These are phyloP conservation scores for Mesoclemmys tuberculata DNA, from an alignment of 2,113 vertebrate genomes.

Conservation along the genomic window DNA sequence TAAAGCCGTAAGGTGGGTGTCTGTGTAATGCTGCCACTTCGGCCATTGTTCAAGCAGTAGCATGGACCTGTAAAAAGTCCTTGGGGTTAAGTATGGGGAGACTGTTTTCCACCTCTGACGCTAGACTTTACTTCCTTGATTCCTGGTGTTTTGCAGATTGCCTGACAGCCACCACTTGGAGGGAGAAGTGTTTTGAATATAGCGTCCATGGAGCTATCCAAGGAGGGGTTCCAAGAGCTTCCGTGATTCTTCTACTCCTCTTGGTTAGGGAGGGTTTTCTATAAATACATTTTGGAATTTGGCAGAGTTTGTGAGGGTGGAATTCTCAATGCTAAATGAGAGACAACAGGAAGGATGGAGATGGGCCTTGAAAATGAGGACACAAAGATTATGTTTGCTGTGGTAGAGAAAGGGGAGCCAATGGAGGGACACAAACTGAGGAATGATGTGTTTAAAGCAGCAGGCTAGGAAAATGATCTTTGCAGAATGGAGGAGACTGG, in stretches of 20 bases:
- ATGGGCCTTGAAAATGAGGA: background rate
- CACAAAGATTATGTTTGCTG: background rate
- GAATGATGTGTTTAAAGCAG: background rate
- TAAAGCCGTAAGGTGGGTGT: background rate
- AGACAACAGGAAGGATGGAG: too few species aligned
- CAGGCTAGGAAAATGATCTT: background rate
- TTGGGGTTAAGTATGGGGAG: accelerated
- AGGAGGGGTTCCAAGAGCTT: too few species aligned
- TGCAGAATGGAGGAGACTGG: background rate
- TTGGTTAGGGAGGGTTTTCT: background rate
- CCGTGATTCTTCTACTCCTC: background rate
- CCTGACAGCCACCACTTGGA: background rate
- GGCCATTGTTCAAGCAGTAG: accelerated
- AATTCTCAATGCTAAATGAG: too few species aligned
- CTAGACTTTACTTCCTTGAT: background rate
- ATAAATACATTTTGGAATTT: background rate
- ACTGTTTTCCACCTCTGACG: accelerated
- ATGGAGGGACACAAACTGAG: background rate
- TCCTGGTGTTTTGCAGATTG: accelerated
- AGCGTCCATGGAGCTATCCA: too few species aligned
- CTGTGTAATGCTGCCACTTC: background rate
- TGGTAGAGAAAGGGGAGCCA: background rate
- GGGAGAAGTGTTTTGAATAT: background rate
- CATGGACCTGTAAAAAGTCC: accelerated
- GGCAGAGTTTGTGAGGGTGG: background rate